Evolutionary conservation across 2,797 vertebrate species (phyloP).

Genomic region (Microtus californicus): DNA sequence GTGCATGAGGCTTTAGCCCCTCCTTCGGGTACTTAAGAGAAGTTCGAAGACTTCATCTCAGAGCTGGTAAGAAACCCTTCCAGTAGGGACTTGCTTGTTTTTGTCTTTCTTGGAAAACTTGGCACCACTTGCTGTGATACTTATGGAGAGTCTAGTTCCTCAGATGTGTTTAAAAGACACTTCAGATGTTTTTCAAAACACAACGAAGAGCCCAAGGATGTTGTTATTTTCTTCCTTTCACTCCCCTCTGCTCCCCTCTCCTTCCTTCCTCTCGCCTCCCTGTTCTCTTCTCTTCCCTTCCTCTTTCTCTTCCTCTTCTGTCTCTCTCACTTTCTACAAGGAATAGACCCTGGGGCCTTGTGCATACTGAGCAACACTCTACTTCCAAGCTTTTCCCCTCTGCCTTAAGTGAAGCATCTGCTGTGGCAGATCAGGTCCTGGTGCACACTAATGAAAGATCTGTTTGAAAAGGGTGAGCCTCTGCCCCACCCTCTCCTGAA

Average conservation of each 20-base stretch:
- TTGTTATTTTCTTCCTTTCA: not conserved
- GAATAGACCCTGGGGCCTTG: not conserved
- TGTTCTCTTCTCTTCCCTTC: not conserved
- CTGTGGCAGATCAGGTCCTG: not conserved
- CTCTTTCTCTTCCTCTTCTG: too few relatives aligned
- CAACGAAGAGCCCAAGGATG: not conserved
- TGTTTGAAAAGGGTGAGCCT: not conserved
- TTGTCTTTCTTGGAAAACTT: not conserved
- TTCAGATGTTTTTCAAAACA: not conserved
- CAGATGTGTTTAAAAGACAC: not conserved
- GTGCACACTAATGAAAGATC: not conserved
- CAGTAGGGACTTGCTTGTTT: not conserved
- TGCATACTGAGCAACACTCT: too few relatives aligned
- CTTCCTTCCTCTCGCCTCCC: too few relatives aligned
- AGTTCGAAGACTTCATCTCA: not conserved
- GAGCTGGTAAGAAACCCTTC: not conserved
- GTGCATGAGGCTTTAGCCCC: not conserved
- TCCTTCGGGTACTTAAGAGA: slow-evolving; percentile 18
- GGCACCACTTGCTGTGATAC: not conserved
- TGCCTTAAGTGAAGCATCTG: not conserved
- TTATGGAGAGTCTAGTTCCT: not conserved
- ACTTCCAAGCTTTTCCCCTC: accelerated
- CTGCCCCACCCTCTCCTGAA: not conserved
- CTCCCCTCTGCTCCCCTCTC: not conserved
- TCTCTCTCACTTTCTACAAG: not conserved